Evolutionary conservation across 2,797 vertebrate genomes (phyloP).

Genomic region (Urosaurus nigricauda): DNA sequence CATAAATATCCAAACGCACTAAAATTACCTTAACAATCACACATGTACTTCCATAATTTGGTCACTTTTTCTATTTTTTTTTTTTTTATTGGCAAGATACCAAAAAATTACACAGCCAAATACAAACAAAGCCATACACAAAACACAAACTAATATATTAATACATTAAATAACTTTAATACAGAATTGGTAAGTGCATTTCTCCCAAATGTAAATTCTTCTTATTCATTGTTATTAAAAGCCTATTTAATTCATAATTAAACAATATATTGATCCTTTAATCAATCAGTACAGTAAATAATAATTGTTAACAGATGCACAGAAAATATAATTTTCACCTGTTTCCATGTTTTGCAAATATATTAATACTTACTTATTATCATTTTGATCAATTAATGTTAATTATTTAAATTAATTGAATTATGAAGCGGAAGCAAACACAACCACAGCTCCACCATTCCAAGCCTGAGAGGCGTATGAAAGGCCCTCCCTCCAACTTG

Average conservation of each 20-base stretch:
- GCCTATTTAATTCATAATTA: too few species aligned
- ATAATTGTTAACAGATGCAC: too few species aligned
- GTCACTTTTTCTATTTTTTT: neutral
- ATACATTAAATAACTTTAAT: neutral
- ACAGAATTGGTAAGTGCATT: neutral
- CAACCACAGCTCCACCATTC: too few species aligned
- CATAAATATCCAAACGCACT: neutral
- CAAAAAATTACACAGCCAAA: neutral
- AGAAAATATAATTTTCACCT: too few species aligned
- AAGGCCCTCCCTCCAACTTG: too few species aligned
- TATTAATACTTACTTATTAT: constrained; percentile 7
- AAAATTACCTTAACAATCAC: neutral
- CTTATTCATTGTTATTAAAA: neutral
- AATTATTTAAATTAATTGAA: too few species aligned
- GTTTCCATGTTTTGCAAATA: constrained; percentile 1
- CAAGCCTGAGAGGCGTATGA: too few species aligned
- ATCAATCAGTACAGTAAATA: too few species aligned
- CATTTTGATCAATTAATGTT: constrained; percentile 7
- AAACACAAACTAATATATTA: neutral
- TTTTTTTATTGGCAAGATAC: neutral
- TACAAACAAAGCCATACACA: neutral
- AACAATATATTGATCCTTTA: too few species aligned
- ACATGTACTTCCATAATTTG: neutral
- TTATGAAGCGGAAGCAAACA: too few species aligned
- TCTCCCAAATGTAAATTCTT: neutral